Base-by-base conservation (phyloP, 2,888 invertebrate genomes). In the Drosophila diplacantha region DNA sequence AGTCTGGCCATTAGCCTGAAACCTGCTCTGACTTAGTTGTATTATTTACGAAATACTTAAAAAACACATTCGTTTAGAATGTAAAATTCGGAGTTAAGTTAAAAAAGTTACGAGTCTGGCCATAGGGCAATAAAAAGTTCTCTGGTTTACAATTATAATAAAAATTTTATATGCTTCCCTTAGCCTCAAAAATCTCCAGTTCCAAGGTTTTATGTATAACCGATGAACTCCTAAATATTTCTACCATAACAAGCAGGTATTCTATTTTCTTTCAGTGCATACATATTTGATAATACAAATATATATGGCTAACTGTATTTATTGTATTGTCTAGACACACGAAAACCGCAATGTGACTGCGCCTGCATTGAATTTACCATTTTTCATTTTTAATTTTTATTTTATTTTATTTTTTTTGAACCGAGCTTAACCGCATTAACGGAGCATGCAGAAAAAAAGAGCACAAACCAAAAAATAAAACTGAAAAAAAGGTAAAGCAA, bases 251-350 rank as follows among this genome's bases (percentile, higher is more conserved):
- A 29, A 3, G 3, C 29, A 1, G 31, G 31, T 31, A 34, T 34
- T n/a, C 2, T 1, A 55, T 35, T 55, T 43, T 16, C 16, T n/a
- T 29, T 18, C 64, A 35, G 52, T 71, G 57, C 7, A 49, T 41
- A 37, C 46, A 53, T 51, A 52, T 68, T 68, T 78, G 73, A 81
- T 77, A 81, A 81, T 77, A 81, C 81, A 81, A 72, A 77, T 82
- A 76, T 81, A 75, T 75, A 79, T 77, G 79, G 61, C 84, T 79
- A 83, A 79, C 82, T 81, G 80, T 75, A 79, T 79, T 83, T 83
- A 79, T 83, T 79, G 84, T 83, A 71, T 83, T 83, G 78, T 79
- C 78, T 79, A 79, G 78, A 79, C 78, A 79, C 67, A 71, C 43
- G 57, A 76, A 83, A 83, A 79, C 78, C 78, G 82, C 78, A 79